Conservation (phyloP, 2,113 vertebrate species). For the Romanogobio albipinnatus region DNA sequence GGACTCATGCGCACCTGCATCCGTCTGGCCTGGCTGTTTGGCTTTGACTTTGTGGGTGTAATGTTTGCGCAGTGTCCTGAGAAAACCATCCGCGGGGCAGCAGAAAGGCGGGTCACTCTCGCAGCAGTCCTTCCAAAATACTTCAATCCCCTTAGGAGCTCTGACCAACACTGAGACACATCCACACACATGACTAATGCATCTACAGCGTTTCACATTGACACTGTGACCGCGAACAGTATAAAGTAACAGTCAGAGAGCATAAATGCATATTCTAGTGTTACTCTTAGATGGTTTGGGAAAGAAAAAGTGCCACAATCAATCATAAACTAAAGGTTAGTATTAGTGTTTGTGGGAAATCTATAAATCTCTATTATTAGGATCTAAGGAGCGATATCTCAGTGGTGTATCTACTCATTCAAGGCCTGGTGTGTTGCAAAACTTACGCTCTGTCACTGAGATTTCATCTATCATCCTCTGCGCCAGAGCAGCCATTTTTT, state of each 20-base stretch:
- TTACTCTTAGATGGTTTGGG: neutral
- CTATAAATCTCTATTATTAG: neutral
- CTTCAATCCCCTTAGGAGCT: slow-evolving; percentile 77
- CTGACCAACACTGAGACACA: slow-evolving; percentile 81
- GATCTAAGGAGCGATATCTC: neutral
- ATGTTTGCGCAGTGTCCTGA: slow-evolving; percentile 77
- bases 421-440: neutral
- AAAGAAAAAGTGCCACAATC: neutral
- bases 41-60: slow-evolving; percentile 84
- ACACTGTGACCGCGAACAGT: neutral
- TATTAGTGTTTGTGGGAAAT: neutral
- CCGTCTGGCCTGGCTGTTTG: slow-evolving; percentile 85
- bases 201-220: neutral
- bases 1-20: slow-evolving; percentile 82
- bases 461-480: slow-evolving; percentile 65
- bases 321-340: neutral
- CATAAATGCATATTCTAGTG: neutral
- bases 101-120: slow-evolving; percentile 73
- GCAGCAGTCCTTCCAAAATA: slow-evolving; percentile 85
- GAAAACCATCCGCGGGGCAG: slow-evolving; percentile 75
- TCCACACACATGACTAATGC: neutral
- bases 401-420: neutral
- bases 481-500: slow-evolving; percentile 65
- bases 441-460: slow-evolving; percentile 68
- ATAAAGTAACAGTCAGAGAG: neutral